Percentiles rank a stretch among this genome's conserved stretches.
Evolutionary conservation across 2,888 invertebrate genomes (phyloP).

Genomic region (Cheilosia urbana): DNA sequence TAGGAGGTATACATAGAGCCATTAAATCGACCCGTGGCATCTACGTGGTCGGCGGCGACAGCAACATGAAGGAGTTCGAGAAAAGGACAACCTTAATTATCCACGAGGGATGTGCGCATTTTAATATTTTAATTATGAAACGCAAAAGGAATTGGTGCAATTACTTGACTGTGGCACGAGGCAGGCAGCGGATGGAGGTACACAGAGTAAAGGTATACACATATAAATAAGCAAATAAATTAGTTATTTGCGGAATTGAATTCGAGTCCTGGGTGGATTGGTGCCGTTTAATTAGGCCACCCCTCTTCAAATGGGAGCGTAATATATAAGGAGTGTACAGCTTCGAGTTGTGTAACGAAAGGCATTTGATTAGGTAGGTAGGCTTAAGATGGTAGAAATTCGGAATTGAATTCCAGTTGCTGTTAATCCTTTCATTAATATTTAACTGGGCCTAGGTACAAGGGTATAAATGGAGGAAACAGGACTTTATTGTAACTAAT

Average conservation of each 20-base stretch:
- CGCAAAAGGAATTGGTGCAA: constrained; percentile 55
- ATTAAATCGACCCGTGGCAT: constrained; percentile 57
- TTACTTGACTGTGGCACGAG: constrained; percentile 45
- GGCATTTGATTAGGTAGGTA: constrained; percentile 46
- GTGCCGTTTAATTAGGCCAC: constrained; percentile 47
- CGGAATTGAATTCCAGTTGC: constrained; percentile 51
- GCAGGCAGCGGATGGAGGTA: not conserved
- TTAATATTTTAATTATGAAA: constrained; percentile 75
- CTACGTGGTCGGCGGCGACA: constrained; percentile 33
- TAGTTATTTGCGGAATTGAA: constrained; percentile 73
- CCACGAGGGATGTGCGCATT: constrained; percentile 73
- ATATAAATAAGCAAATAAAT: constrained; percentile 59
- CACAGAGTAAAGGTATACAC: not conserved
- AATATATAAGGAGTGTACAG: not conserved
- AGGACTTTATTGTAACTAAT: not conserved
- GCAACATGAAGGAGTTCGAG: not conserved
- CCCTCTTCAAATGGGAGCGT: not conserved
- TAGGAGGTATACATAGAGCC: constrained; percentile 27
- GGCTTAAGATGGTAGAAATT: constrained; percentile 5
- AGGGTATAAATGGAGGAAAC: constrained; percentile 1
- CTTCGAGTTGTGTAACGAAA: constrained; percentile 14
- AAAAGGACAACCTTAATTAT: constrained; percentile 58
- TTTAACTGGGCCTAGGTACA: constrained; percentile 20
- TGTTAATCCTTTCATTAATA: constrained; percentile 65
- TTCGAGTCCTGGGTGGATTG: constrained; percentile 36